Base-by-base conservation (phyloP, 2,888 invertebrate species). In the Crioceris asparagi region DNA sequence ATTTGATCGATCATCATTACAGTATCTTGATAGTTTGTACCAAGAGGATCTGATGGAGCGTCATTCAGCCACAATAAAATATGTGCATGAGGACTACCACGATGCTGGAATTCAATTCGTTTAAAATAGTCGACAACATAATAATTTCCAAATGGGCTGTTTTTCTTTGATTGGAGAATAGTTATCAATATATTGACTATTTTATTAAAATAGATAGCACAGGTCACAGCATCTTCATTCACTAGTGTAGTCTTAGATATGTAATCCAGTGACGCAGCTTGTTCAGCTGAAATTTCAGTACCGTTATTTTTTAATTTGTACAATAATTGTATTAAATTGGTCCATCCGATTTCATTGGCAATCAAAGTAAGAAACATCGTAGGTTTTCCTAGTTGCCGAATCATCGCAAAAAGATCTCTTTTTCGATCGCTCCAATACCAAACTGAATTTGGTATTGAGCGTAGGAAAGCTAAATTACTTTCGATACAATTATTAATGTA, bases 281-380 rank as follows among this genome's bases (percentile, higher is more conserved):
- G 36, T 35, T 26, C 12, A 31, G 40, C 36, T 56, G 34, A n/a
- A 8, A 35, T 27, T 3, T 36, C 36, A 11, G 6, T 12, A 11
- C 29, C 29, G 21, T 19, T 27, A 11, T 38, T 10, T 12, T 34
- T 33, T 15, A 38, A 50, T 48, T 57, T 61, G 40, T 56, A 52
- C 3, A 65, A 11, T 5, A 16, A 2, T 26, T 41, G 51, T 1
- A 65, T 48, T 19, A 63, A 42, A 45, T 32, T 40, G 19, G 44
- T 3, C 65, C 64, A 65, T 19, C 51, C 45, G 40, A 55, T 46
- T 54, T 66, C 65, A 47, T 63, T 63, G 1, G 63, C 62, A 52
- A 61, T 62, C 49, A 64, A 8, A 47, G 62, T 56, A 47, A 60
- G 35, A 56, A 64, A 49, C 47, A 53, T 46, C 48, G 61, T 61